These are phyloP conservation scores for Zootoca vivipara DNA, from an alignment of 2,113 vertebrate species.

Conservation along the genomic window DNA sequence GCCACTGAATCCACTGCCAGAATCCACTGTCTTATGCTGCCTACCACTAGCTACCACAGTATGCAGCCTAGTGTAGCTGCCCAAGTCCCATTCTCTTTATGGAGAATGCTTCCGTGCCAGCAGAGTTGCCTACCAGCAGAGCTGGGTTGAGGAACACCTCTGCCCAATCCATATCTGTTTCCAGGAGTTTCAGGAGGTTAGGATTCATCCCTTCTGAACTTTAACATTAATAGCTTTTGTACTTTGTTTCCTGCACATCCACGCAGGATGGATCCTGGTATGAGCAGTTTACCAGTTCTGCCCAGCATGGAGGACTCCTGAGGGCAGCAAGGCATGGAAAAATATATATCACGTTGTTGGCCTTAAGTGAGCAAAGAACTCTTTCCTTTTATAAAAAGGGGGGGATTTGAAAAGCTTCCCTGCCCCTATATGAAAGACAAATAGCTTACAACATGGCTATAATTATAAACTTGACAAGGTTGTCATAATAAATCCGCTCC, in stretches of 20 bases:
- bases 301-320: conserved; percentile 38
- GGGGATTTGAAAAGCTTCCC: conserved; percentile 37
- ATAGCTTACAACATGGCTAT: conserved; percentile 33
- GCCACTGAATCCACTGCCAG: too few relatives aligned
- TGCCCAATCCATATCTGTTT: too few relatives aligned
- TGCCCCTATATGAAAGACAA: conserved; percentile 50
- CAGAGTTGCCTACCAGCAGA: too few relatives aligned
- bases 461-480: conserved; percentile 42
- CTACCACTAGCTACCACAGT: too few relatives aligned
- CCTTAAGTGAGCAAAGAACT: conserved; percentile 47
- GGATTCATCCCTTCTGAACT: neutral
- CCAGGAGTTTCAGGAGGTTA: too few relatives aligned
- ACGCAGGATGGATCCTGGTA: neutral
- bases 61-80: too few relatives aligned
- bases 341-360: conserved; percentile 22
- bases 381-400: neutral
- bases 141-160: too few relatives aligned
- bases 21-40: too few relatives aligned
- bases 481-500: conserved; percentile 33
- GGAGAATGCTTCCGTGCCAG: too few relatives aligned
- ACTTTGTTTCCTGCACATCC: neutral
- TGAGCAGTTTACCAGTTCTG: conserved; percentile 3
- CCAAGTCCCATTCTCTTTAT: too few relatives aligned
- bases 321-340: conserved; percentile 26
- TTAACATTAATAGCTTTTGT: conserved; percentile 10